Evolutionary conservation across 2,888 invertebrate genomes (phyloP).

Genomic region (Yponomeuta sedellus): DNA sequence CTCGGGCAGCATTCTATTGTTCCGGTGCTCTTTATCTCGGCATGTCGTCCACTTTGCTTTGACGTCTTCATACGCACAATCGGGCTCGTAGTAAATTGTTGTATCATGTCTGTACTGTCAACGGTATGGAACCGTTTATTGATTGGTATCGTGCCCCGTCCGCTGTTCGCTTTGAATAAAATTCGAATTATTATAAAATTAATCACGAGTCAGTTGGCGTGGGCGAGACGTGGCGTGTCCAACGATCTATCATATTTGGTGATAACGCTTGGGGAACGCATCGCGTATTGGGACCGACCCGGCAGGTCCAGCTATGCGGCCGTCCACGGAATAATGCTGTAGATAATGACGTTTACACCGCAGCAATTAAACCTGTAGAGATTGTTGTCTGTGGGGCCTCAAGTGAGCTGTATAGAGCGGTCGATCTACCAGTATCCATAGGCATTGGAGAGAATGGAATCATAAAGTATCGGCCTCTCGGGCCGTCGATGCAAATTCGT

Average conservation of each 20-base stretch:
- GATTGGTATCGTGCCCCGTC: conserved; percentile 75
- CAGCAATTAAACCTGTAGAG: conserved; percentile 12
- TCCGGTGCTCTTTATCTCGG: conserved; percentile 51
- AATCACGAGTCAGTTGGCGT: conserved; percentile 69
- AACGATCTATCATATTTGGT: conserved; percentile 76
- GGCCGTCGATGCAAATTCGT: conserved; percentile 61
- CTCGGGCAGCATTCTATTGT: conserved; percentile 43
- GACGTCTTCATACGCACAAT: conserved; percentile 71
- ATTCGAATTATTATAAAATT: conserved; percentile 77
- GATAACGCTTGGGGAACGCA: conserved; percentile 70
- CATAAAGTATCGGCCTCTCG: conserved; percentile 49
- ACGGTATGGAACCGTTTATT: conserved; percentile 76
- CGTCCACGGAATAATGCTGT: conserved; percentile 17
- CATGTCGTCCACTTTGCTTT: conserved; percentile 55
- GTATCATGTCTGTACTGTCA: conserved; percentile 71
- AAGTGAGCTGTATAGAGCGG: neutral
- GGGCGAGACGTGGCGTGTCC: conserved; percentile 67
- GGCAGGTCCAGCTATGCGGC: conserved; percentile 31
- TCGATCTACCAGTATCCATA: neutral
- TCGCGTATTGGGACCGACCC: conserved; percentile 61
- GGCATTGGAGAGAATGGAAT: conserved; percentile 29
- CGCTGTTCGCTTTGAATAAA: conserved; percentile 76
- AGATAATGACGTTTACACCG: conserved; percentile 13
- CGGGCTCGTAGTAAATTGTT: conserved; percentile 67
- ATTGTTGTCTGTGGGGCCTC: conserved; percentile 5